Conservation (phyloP, 2,888 invertebrate genomes). For the Dasysyrphus albostriatus region DNA sequence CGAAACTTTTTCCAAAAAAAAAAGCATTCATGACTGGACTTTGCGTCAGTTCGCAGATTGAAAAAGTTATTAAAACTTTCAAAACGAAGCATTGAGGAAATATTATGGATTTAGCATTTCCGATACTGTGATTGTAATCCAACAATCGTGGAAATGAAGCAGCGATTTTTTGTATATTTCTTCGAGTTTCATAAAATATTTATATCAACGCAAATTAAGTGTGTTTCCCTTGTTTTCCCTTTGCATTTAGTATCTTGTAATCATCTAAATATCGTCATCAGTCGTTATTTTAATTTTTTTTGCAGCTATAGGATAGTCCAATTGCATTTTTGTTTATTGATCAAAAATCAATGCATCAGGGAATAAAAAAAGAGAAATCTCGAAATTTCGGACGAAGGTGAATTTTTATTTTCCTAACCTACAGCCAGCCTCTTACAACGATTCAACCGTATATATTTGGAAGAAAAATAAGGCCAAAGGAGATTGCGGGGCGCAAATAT, state of each 20-base stretch:
- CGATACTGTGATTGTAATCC: too few species aligned
- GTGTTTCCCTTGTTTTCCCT: neutral
- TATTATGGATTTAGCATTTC: too few species aligned
- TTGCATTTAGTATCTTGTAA: neutral
- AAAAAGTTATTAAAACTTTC: too few species aligned
- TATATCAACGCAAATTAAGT: neutral
- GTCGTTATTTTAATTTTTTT: neutral
- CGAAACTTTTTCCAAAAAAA: too few species aligned
- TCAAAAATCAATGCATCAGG: neutral
- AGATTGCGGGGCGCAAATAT: constrained; percentile 45
- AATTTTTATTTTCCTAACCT: neutral
- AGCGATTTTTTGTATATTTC: too few species aligned
- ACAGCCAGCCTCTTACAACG: constrained; percentile 1
- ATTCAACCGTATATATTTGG: neutral
- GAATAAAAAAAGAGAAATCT: neutral
- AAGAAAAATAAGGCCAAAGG: constrained; percentile 54
- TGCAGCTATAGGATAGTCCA: neutral
- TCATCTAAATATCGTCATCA: neutral
- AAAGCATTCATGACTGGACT: too few species aligned
- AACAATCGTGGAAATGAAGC: too few species aligned
- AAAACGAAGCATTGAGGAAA: too few species aligned
- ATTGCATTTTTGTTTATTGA: constrained; percentile 26
- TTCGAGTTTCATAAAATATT: too few species aligned
- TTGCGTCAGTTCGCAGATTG: too few species aligned
- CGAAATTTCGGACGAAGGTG: neutral